Evolutionary conservation across 35 echinoderm and acorn worm genomes (phyloP).

Genomic region (Apostichopus californicus): DNA sequence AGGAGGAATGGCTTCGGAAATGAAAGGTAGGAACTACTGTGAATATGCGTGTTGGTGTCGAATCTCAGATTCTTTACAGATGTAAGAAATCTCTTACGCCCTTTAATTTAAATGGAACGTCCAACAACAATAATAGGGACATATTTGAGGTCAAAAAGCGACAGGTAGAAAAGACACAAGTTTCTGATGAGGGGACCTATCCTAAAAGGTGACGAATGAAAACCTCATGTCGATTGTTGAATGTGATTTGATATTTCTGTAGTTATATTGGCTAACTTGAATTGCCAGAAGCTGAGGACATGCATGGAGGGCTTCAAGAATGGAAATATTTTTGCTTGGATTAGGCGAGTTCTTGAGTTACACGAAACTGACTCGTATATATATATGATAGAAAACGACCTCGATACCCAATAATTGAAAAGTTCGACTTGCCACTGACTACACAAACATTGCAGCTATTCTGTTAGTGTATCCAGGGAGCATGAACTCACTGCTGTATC

Average conservation of each 20-base stretch:
- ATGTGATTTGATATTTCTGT: neutral
- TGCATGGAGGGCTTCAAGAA: too few species aligned
- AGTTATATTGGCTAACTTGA: conserved; percentile 4
- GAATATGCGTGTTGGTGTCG: neutral
- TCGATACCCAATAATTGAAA: too few species aligned
- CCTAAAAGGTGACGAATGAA: conserved; percentile 14
- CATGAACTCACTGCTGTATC: too few species aligned
- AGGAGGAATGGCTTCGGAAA: neutral
- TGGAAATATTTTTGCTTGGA: too few species aligned
- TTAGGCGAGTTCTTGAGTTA: too few species aligned
- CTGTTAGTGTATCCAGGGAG: too few species aligned
- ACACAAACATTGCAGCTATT: too few species aligned
- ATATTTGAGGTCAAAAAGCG: conserved; percentile 41
- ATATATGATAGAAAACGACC: too few species aligned
- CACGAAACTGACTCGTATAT: too few species aligned
- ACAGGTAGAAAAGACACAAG: conserved; percentile 9
- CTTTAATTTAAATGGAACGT: conserved; percentile 9
- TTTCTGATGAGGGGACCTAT: conserved; percentile 19
- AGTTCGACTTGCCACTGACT: too few species aligned
- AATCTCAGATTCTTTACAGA: neutral
- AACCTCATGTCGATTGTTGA: neutral
- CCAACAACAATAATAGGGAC: conserved; percentile 38
- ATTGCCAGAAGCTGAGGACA: neutral
- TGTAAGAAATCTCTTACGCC: neutral
- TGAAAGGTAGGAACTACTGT: neutral